phyloP scores from a whole-genome alignment of 2,797 vertebrate species.

The Pampus argenteus region DNA sequence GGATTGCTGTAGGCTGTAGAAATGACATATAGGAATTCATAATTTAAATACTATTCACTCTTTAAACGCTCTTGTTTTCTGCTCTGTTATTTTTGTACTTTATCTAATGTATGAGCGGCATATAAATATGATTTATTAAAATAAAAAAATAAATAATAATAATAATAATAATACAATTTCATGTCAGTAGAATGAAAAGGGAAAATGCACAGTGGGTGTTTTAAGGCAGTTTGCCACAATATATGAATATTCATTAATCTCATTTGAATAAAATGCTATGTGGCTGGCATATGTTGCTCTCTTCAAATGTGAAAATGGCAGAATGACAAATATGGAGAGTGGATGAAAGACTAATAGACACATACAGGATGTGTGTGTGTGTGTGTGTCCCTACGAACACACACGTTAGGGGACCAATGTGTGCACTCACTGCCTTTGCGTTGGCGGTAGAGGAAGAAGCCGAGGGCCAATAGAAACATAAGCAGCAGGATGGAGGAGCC shows the following conservation, averaged over 20 bases:
- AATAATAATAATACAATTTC: slow-evolving; percentile 42
- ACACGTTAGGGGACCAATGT: slow-evolving; percentile 14
- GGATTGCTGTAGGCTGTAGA: slow-evolving; percentile 52
- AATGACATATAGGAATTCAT: slow-evolving; percentile 62
- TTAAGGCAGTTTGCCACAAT: slow-evolving; percentile 60
- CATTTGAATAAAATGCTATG: slow-evolving; percentile 67
- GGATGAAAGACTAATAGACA: slow-evolving; percentile 57
- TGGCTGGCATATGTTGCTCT: slow-evolving; percentile 55
- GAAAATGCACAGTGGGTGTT: slow-evolving; percentile 61
- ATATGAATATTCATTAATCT: slow-evolving; percentile 81
- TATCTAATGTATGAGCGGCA: slow-evolving; percentile 33
- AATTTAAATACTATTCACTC: slow-evolving; percentile 53
- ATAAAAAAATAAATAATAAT: slow-evolving; percentile 39
- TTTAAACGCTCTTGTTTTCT: slow-evolving; percentile 57
- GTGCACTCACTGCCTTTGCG: slow-evolving; percentile 94
- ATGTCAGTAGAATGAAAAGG: slow-evolving; percentile 52
- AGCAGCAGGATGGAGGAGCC: slow-evolving; percentile 90
- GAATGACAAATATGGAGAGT: slow-evolving; percentile 61
- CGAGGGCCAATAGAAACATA: slow-evolving; percentile 85
- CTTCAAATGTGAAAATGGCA: slow-evolving; percentile 36
- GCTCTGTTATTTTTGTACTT: slow-evolving; percentile 49
- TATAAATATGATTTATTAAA: slow-evolving; percentile 35
- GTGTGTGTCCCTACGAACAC: slow-evolving; percentile 13
- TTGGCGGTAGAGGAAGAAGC: slow-evolving; percentile 93
- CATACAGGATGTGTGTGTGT: slow-evolving; percentile 10